A percentile compares a stretch with the other conserved stretches of the same genome.
These are phyloP conservation scores for Champsocephalus esox DNA, from an alignment of 2,797 vertebrate species.

Conservation along the genomic window DNA sequence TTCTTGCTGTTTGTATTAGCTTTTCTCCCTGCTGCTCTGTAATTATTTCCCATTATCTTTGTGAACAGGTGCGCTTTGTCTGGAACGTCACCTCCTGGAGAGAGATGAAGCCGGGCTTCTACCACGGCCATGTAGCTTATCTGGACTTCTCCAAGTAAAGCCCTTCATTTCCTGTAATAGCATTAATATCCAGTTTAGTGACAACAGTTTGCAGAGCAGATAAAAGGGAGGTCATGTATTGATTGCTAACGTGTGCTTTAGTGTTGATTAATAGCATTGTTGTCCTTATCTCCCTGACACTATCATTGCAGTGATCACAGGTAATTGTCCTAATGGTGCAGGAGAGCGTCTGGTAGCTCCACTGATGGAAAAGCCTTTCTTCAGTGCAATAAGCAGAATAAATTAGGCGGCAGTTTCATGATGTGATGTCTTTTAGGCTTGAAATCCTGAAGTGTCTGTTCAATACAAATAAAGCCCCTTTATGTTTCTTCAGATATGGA, in stretches of 20 bases:
- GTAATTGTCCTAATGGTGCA: conserved; percentile 72
- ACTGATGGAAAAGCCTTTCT: conserved; percentile 28
- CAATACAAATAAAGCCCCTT: neutral
- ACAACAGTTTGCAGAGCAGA: conserved; percentile 58
- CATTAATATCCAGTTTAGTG: conserved; percentile 72
- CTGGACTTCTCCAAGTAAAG: conserved; percentile 96
- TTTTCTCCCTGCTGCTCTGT: conserved; percentile 10
- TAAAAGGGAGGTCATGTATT: conserved; percentile 62
- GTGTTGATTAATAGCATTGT: conserved; percentile 75
- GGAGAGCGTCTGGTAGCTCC: conserved; percentile 31
- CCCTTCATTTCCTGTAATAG: conserved; percentile 59
- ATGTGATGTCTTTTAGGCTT: neutral
- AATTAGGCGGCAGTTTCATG: neutral
- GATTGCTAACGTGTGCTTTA: conserved; percentile 62
- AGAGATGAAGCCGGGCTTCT: conserved; percentile 97
- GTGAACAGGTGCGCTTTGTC: conserved; percentile 93
- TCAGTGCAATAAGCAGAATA: conserved; percentile 19
- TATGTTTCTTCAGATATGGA: conserved; percentile 85
- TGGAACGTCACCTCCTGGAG: conserved; percentile 96
- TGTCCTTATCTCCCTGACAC: conserved; percentile 67
- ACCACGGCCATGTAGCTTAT: conserved; percentile 95
- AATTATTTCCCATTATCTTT: conserved; percentile 58
- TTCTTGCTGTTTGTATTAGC: conserved; percentile 12
- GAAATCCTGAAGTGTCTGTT: neutral
- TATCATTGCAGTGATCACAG: conserved; percentile 67